phyloP scores from a whole-genome alignment of 1,140 invertebrate genomes.

The Psix sp. region DNA sequence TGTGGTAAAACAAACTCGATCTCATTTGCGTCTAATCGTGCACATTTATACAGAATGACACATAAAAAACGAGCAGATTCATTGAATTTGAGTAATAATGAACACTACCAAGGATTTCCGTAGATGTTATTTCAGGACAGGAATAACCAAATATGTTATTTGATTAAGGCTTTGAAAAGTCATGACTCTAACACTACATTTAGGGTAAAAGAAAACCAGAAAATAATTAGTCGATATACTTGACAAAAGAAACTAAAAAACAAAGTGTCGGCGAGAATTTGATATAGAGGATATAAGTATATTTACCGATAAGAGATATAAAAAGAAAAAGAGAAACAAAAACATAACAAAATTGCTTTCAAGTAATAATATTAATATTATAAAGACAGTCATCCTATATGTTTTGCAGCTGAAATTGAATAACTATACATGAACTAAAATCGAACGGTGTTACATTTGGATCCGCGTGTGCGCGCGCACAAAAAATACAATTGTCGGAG shows the following conservation, averaged over 20 bases:
- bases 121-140: too few species aligned
- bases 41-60: too few species aligned
- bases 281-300: not conserved
- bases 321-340: conserved; percentile 20
- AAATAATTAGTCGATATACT: too few species aligned
- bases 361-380: conserved; percentile 21
- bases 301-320: conserved; percentile 2
- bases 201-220: too few species aligned
- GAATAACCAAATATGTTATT: too few species aligned
- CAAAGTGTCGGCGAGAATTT: conserved; percentile 1
- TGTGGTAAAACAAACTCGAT: too few species aligned
- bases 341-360: conserved; percentile 54
- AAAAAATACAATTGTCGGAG: conserved; percentile 4
- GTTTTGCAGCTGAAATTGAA: conserved; percentile 56
- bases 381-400: conserved; percentile 48
- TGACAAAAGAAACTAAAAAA: not conserved
- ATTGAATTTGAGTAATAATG: too few species aligned
- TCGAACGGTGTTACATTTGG: conserved; percentile 59
- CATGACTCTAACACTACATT: too few species aligned
- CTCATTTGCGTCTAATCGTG: too few species aligned
- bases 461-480: conserved; percentile 7
- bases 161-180: too few species aligned
- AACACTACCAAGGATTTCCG: too few species aligned
- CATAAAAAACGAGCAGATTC: too few species aligned
- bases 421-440: conserved; percentile 67